Base-by-base conservation (phyloP, 2,797 vertebrate genomes). In the Acanthurus tractus region DNA sequence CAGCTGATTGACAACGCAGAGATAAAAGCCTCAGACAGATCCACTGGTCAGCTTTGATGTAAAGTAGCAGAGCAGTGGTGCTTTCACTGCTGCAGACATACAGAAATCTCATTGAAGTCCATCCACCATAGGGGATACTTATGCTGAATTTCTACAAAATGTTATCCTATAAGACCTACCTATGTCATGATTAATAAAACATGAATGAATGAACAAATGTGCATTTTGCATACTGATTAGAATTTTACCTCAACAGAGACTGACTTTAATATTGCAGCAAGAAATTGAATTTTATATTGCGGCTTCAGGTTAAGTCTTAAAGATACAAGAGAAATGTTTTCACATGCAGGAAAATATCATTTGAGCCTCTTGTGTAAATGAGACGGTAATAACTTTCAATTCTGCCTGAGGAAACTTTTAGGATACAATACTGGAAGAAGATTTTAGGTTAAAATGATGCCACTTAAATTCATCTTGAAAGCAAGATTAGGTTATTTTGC, bases 131-230 rank as follows among this genome's bases (percentile, higher is more conserved):
- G 22, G 38, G 44, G 44, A 74, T 72, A 25, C 38, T 50, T 68
- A 12, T 63, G 62, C 62, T 46, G 61, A 52, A 66, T 22, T 56
- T 1, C 11, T 76, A 56, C n/a, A 57, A 75, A 68, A 83, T 70
- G 29, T 50, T 49, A 65, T 70, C 52, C 67, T 61, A 70, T 40
- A 49, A 83, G 65, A 64, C 23, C n/a, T 8, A 11, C 45, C 8
- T 13, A 54, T 2, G 0, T 63, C 22, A 23, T 9, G 22, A 61
- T 85, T 79, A 81, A 77, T 79, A 61, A 86, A 81, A 69, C 40
- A 29, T 29, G 25, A 29, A 29, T 29, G 25, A 29, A 63, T 74
- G 36, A 82, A 66, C 69, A 14, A 50, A 65, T 48, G 29, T 77
- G 50, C 18, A 68, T 53, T 50, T 76, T 0, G 22, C 49, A 70